Evolutionary conservation across 2,888 invertebrate species (phyloP), one percentile per base, ranked within the genome.

Genomic region (Sepiola atlantica): DNA sequence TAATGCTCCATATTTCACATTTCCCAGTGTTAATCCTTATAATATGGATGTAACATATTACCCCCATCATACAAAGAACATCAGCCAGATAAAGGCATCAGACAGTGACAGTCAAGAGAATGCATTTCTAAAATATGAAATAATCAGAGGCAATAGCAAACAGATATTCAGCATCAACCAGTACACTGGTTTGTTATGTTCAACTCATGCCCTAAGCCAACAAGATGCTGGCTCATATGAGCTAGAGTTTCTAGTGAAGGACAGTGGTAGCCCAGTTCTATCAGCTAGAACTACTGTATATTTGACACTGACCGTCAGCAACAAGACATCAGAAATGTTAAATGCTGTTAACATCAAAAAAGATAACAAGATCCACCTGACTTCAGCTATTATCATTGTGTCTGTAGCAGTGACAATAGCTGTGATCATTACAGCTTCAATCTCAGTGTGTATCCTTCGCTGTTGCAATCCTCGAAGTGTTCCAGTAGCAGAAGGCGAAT

Each of bases 131-230:
- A 77, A 77, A 77, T 77, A 77, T 77, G 77, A 77, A 77, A 77
- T 77, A 77, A 77, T 77, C 77, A 77, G 77, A 77, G 77, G 77
- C n/a, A 77, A 77, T 77, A 77, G 77, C 77, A 77, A 77, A 77
- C 77, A 77, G 18, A 77, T 77, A 77, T 77, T 77, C 77, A 77
- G 16, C 77, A 77, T 77, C 77, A 77, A 77, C n/a, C 77, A 77
- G n/a, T 77, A 77, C 77, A 77, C 77, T 77, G 77, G 77, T 32
- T 77, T 77, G n/a, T 77, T 77, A 32, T 77, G n/a, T 77, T 77
- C 77, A 77, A 77, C 77, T 77, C 77, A 77, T 77, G 77, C n/a
- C n/a, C 77, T 77, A 77, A 77, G 77, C 77, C 77, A 77, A 77
- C n/a, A 77, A 77, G 77, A 77, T 77, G 77, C 77, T n/a, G 77